phyloP scores from a whole-genome alignment of 2,113 vertebrate genomes.

The Prionailurus viverrinus region DNA sequence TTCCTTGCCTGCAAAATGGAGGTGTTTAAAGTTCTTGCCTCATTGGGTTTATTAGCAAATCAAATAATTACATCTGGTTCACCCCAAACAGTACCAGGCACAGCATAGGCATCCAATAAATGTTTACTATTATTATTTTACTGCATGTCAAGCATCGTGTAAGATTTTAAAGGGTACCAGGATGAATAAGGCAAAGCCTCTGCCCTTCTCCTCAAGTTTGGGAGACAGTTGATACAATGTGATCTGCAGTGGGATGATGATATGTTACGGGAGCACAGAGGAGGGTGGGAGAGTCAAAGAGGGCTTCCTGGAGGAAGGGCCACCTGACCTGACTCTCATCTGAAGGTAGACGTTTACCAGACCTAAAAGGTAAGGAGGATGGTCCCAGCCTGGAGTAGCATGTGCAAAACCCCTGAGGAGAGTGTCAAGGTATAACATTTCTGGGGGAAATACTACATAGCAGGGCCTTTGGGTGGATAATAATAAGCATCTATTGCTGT shows the following conservation, averaged over 20 bases:
- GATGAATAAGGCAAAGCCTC: not conserved
- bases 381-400: not conserved
- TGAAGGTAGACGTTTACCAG: not conserved
- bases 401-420: not conserved
- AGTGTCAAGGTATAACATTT: not conserved
- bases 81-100: not conserved
- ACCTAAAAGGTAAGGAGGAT: not conserved
- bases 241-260: rapidly evolving
- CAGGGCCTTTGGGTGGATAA: not conserved
- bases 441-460: not conserved
- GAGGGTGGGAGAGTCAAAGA: not conserved
- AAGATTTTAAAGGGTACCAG: not conserved
- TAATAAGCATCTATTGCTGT: not conserved
- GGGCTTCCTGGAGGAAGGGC: slow-evolving; percentile 42
- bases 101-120: not conserved
- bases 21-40: not conserved
- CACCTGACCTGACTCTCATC: not conserved
- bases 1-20: not conserved
- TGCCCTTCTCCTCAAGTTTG: not conserved
- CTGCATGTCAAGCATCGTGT: not conserved
- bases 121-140: not conserved
- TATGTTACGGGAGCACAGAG: not conserved
- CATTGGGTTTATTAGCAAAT: not conserved
- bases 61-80: not conserved
- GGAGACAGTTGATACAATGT: not conserved